Base-by-base conservation (phyloP, 2,113 vertebrate species). In the Poeciliopsis turrubarensis region DNA sequence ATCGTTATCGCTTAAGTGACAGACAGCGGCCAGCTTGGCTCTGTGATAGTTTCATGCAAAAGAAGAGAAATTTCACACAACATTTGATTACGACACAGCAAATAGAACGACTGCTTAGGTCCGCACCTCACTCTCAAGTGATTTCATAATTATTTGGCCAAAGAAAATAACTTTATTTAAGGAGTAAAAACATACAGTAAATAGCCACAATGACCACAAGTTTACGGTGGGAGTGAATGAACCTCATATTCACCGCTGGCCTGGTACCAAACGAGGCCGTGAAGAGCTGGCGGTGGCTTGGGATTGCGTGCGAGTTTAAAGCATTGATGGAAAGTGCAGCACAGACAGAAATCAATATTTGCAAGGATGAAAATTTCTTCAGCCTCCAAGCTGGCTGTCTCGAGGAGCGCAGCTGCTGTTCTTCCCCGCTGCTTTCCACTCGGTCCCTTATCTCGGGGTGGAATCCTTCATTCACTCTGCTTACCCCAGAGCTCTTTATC, bases 271-370 rank as follows among this genome's bases (percentile, higher is more conserved):
- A 87, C 72, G 78, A 80, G 80, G 71, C 78, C 51, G 76, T 13
- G 12, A 37, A 62, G 72, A 80, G 78, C 51, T 63, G 75, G 79
- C 60, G 57, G 29, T 41, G 60, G 78, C 31, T 22, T 62, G 30
- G 67, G 34, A 69, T 69, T 30, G 57, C 13, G 27, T 72, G 44
- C 79, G 81, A 83, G 86, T 76, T 87, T 90, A 86, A 88, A 75
- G 85, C 81, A 84, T 69, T 79, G 91, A 91, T 91, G 77, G 83
- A 86, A 86, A 82, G 80, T 75, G 72, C 83, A 81, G 80, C 73
- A 81, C 85, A 89, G 88, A 83, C 72, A 86, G 79, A 91, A 91
- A 92, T 91, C 89, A 85, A 93, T 92, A 92, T 92, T 92, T 91
- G 89, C 83, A 83, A 79, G 86, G 80, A 86, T 86, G 79, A 87